Base-by-base conservation (phyloP, 2,797 vertebrate species). In the Falco berigora region DNA sequence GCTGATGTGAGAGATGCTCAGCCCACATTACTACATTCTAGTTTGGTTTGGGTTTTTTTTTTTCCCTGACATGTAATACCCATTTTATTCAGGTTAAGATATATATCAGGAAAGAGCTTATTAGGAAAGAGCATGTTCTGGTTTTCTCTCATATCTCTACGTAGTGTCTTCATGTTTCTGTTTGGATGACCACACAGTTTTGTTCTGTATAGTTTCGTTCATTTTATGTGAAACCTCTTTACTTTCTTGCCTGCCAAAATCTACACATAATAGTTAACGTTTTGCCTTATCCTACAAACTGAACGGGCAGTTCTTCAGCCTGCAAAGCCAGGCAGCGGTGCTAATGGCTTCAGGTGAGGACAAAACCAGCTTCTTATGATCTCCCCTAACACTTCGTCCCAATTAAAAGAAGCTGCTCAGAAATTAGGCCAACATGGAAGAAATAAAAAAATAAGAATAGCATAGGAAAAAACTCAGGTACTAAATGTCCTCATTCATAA, bases 161-260 rank as follows among this genome's bases (percentile, higher is more conserved):
- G 0, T 92, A 93, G 67, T 92, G 71, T 85, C 28, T 97, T 94
- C 46, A 50, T 90, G 92, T 96, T 94, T 87, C 86, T 92, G 75
- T 96, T 89, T 85, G 71, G 86, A 79, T 88, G 74, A 53, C 56
- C 53, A 21, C 53, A 74, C 23, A 10, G 85, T 87, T 94, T 86
- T 91, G 90, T 95, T 88, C 81, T 92, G 59, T 93, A 80, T 42
- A 32, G 61, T 91, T 95, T 50, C 91, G 92, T 95, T 86, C 36
- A 64, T 94, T 96, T 87, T 86, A 52, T 93, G 84, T 97, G 93
- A 84, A 94, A 91, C n/a, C 38, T 94, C 88, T 91, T 89, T 76
- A 44, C 56, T 87, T 92, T 93, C 71, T 89, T 56, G 8, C 56
- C 71, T 96, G 75, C 68, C 38, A 82, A 82, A 93, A 34, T 91